Base-by-base conservation (phyloP, 2,888 invertebrate genomes). In the Cacoxenus indagator region DNA sequence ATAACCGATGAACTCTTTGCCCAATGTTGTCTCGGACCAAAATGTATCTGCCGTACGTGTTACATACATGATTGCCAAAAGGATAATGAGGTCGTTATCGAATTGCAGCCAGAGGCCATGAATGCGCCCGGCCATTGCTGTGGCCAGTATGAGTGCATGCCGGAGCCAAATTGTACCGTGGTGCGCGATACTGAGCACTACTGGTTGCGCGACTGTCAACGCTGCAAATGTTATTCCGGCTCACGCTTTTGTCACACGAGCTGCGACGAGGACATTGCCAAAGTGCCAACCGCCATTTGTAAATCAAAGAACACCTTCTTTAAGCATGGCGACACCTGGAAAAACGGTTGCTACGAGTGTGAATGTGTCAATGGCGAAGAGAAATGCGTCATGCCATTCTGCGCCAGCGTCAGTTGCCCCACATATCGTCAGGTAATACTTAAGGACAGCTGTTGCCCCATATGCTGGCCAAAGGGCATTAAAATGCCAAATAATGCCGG, bases 141-240 rank as follows among this genome's bases (percentile, higher is more conserved):
- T 70, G 90, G 91, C n/a, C 86, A 89, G 14, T 89, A 89, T 75
- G 87, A 89, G 46, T 87, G 89, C 69, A 89, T 88, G 71, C 82
- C 85, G 1, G 85, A 89, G 46, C 87, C 88, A 0, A 84, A 87
- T 64, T 88, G 87, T 69, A 81, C 81, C 0, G 81, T 81, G 37
- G 78, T 76, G 2, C 67, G 73, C 17, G 74, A 82, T 31, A 85
- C 84, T 19, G 78, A 85, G 0, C 76, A 75, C 59, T 76, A 75
- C 64, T 87, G 88, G 87, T 71, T 86, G 59, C 79, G 78, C 17
- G 79, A 84, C 51, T 88, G 88, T 67, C 83, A 85, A 67, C 82
- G 84, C 2, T 88, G 88, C 57, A 77, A 75, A 51, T 88, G 87
- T 73, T 75, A 71, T 14, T 78, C 79, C 1, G 88, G 87, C 0